Evolutionary conservation across 2,888 invertebrate species (phyloP).

Genomic region (Melikaiella ostensackeni): DNA sequence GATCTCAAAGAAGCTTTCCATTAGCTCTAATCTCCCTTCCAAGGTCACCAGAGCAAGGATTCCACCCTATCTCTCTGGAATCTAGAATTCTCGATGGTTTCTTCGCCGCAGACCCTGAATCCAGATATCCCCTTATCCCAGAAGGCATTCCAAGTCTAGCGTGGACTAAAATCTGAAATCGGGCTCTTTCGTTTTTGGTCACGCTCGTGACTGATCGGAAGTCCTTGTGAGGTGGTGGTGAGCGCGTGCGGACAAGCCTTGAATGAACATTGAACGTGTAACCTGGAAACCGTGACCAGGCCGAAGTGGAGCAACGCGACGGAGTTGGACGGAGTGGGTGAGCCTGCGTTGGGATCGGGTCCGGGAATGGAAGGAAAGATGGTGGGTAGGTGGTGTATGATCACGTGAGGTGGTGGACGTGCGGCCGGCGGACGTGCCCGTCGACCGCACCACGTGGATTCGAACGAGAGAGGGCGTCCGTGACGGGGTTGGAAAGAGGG

Average conservation of each 20-base stretch:
- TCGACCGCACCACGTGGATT: conserved; percentile 57
- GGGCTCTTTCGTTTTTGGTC: conserved; percentile 58
- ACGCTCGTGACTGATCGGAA: conserved; percentile 56
- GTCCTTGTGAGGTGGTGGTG: conserved; percentile 48
- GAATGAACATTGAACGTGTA: conserved; percentile 64
- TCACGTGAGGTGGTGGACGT: conserved; percentile 60
- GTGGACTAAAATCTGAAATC: conserved; percentile 43
- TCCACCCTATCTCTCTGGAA: not conserved
- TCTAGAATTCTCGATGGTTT: not conserved
- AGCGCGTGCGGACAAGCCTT: conserved; percentile 49
- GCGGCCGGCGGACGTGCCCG: conserved; percentile 66
- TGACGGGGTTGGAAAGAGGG: conserved; percentile 70
- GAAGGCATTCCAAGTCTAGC: not conserved
- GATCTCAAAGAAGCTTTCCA: not conserved
- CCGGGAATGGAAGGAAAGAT: conserved; percentile 56
- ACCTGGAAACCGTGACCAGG: conserved; percentile 67
- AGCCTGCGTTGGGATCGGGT: conserved; percentile 45
- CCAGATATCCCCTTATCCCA: not conserved
- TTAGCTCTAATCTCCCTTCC: conserved; percentile 30
- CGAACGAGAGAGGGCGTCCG: conserved; percentile 58
- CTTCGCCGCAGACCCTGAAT: not conserved
- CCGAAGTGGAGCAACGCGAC: conserved; percentile 53
- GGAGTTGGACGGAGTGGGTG: conserved; percentile 42
- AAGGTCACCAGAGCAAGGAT: conserved; percentile 20
- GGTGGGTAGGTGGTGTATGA: conserved; percentile 58